Evolutionary conservation across 2,113 vertebrate genomes (phyloP), one percentile per base, ranked within the genome.

Genomic region (Argyrosomus japonicus): DNA sequence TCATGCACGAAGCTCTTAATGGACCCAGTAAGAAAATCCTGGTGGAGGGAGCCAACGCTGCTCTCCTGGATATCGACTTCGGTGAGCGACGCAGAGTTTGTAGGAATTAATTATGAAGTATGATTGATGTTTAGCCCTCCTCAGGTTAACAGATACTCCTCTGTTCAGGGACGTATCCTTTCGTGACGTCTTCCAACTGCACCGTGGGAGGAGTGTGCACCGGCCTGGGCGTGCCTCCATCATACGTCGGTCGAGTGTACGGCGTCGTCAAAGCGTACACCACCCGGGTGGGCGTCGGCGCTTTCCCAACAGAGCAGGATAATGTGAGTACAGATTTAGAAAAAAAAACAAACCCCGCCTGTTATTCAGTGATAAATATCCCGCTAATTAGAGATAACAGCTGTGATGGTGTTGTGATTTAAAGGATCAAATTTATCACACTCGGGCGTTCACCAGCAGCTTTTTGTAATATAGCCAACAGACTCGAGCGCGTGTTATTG

Each of bases 121-220:
- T 15, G 14, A 19, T 36, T 1, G 19, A 43, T 48, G 14, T 45
- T n/a, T 81, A 61, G 48, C 0, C 0, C 25, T n/a, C 18, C 23
- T 21, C 1, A 0, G 5, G 14, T 23, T 90, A 57, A 85, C 67
- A 5, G 6, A 12, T 29, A 19, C 68, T 23, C 73, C 6, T 58
- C 56, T 56, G 11, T 25, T 60, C 69, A 94, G 96, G 96, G 21
- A 97, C 96, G 0, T 96, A 97, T 76, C 96, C 96, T 2, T 97
- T 96, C 2, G 96, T 96, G 82, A 97, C 96, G 0, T 96, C 95
- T 2, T 96, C 95, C 13, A 96, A 96, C 92, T 96, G 96, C 91
- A 93, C 96, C 0, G 96, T 96, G 11, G 95, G 95, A n/a, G 96
- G 96, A 0, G 95, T 97, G n/a, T 96, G 95, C 87, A 96, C 96